phyloP scores from a whole-genome alignment of 2,113 vertebrate genomes.

The Merops nubicus region DNA sequence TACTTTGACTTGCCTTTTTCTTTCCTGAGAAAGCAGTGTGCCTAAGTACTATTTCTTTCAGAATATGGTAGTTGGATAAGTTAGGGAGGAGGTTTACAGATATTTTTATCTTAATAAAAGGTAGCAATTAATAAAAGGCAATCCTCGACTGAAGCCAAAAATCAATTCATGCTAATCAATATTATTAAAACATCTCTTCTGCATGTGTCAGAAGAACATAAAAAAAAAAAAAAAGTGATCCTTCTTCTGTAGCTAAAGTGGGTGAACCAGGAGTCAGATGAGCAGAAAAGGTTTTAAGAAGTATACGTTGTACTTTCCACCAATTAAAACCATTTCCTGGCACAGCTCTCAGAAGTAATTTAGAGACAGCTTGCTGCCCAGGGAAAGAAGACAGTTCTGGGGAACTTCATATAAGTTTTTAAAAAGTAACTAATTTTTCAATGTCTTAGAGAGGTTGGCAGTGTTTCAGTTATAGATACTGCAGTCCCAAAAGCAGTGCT shows the following conservation, averaged over 20 bases:
- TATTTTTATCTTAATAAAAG: neutral
- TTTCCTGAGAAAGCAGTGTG: neutral
- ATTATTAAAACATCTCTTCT: neutral
- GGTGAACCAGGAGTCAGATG: neutral
- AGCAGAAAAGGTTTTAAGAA: neutral
- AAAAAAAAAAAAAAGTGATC: neutral
- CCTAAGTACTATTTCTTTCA: neutral
- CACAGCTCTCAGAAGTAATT: neutral
- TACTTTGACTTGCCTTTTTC: neutral
- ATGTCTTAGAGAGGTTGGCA: neutral
- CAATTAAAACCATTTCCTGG: neutral
- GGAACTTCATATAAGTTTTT: neutral
- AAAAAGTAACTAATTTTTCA: neutral
- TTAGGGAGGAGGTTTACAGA: neutral
- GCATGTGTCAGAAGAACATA: neutral
- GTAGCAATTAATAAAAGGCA: neutral
- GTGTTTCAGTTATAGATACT: neutral
- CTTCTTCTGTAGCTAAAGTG: neutral
- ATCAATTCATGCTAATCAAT: neutral
- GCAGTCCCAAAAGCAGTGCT: neutral
- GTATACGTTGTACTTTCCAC: neutral
- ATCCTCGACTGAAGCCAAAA: neutral
- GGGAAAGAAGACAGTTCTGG: neutral
- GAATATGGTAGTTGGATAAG: neutral
- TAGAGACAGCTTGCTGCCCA: neutral